Evolutionary conservation across 2,888 invertebrate genomes (phyloP), one percentile per base, ranked within the genome.

Genomic region (Boloria euphrosyne): DNA sequence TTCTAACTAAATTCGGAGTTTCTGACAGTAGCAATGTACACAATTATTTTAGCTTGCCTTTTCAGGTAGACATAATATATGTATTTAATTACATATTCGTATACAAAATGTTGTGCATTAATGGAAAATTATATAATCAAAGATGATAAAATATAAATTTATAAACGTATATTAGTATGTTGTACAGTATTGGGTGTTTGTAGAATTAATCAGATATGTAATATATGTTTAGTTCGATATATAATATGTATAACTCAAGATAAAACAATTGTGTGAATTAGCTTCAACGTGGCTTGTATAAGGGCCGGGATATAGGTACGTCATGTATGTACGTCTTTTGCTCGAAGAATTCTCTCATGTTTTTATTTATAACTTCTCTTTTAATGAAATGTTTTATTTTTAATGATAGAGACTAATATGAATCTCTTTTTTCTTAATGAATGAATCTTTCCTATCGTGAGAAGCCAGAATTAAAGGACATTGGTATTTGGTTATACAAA

Each of bases 1-100:
- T 2, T 10, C 31, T 3, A 7, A 22, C 22, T 22, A 13, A 27
- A 3, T 17, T 7, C 47, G 57, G 66, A 70, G 84, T 87, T 88
- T 87, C 86, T 87, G 87, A 81, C 77, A 78, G 72, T 78, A 77
- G 83, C 81, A 71, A 69, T 70, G 67, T 68, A 74, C 80, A 78
- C 82, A 79, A 77, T 83, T 83, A 73, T 81, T 85, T 84, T 82
- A 79, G 84, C 82, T 85, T 82, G 78, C 77, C 77, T 71, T 55
- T 60, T 60, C 16, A 49, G n/a, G 0, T 38, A 31, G 13, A 22
- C 3, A 22, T 22, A 22, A 22, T 22, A 22, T 22, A 22, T 44
- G 5, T 55, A 14, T 13, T 4, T 17, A 55, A 55, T 17, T 17
- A 13, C 2, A 43, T 13, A 58, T 16, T 22, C 10, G 14, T 13